phyloP scores from a whole-genome alignment of 2,888 invertebrate genomes.

The Hydrotaea cyrtoneurina region DNA sequence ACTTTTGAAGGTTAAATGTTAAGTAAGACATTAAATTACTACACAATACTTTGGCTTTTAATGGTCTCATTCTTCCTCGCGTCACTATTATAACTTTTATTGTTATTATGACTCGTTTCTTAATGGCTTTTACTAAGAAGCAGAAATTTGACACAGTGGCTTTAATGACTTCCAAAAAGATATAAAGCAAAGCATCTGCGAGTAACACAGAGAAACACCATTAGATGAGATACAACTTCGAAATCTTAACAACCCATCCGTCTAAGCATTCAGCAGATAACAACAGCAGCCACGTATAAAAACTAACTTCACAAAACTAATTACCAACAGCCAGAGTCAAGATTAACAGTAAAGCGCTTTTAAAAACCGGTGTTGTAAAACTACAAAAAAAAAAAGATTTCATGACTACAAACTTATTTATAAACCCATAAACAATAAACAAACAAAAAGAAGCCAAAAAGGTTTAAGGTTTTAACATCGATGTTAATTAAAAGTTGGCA shows the following conservation, averaged over 20 bases:
- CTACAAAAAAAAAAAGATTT: neutral
- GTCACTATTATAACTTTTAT: neutral
- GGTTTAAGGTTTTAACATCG: slow-evolving; percentile 20
- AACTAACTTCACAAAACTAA: neutral
- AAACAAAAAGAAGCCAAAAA: neutral
- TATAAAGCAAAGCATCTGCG: slow-evolving; percentile 10
- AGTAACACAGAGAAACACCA: neutral
- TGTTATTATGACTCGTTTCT: slow-evolving; percentile 14
- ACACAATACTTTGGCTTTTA: slow-evolving; percentile 45
- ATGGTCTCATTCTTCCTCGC: slow-evolving; percentile 31
- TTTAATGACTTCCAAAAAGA: slow-evolving; percentile 57
- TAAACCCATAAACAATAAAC: neutral
- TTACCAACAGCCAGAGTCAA: neutral
- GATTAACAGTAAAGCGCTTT: slow-evolving; percentile 30
- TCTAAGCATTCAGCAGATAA: neutral
- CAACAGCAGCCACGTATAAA: neutral
- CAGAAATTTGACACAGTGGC: slow-evolving; percentile 61
- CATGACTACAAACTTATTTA: neutral
- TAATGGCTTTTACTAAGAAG: slow-evolving; percentile 33
- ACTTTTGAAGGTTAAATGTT: slow-evolving; percentile 62
- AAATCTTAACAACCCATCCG: neutral
- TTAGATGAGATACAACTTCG: slow-evolving; percentile 1
- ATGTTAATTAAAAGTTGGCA: slow-evolving; percentile 24
- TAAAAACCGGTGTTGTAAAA: neutral
- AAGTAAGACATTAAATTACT: slow-evolving; percentile 60